Evolutionary conservation across 2,113 vertebrate genomes (phyloP).

Genomic region (Toxotes chatareus): DNA sequence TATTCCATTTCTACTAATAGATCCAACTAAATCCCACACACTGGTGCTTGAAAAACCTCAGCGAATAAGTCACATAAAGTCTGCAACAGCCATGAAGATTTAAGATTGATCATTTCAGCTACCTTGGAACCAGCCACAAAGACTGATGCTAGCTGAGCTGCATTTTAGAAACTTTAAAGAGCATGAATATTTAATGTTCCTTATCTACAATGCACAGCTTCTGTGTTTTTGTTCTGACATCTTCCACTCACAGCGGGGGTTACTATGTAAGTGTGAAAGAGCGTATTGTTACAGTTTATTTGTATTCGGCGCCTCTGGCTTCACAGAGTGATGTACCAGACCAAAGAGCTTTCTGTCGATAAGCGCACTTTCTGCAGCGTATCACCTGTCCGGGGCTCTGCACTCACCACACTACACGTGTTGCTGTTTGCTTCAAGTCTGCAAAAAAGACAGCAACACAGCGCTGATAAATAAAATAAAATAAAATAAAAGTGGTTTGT

Average conservation of each 20-base stretch:
- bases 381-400: not conserved
- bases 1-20: too few species aligned
- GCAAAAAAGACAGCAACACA: not conserved
- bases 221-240: not conserved
- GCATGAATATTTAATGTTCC: constrained; percentile 18
- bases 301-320: constrained; percentile 14
- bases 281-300: constrained; percentile 15
- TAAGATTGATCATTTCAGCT: not conserved
- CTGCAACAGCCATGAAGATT: not conserved
- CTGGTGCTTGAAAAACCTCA: not conserved
- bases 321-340: not conserved
- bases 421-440: not conserved
- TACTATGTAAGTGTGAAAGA: not conserved
- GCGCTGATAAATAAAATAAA: too few species aligned
- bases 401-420: not conserved
- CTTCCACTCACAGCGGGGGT: not conserved
- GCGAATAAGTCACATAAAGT: not conserved
- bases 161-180: not conserved
- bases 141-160: not conserved
- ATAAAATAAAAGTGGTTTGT: not conserved
- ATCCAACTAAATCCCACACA: too few species aligned
- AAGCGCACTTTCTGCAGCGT: constrained; percentile 12
- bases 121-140: not conserved
- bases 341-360: constrained; percentile 4
- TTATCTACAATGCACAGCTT: not conserved